Evolutionary conservation across 2,888 invertebrate genomes (phyloP), one percentile per base, ranked within the genome.

Genomic region (Euzetes globulus): DNA sequence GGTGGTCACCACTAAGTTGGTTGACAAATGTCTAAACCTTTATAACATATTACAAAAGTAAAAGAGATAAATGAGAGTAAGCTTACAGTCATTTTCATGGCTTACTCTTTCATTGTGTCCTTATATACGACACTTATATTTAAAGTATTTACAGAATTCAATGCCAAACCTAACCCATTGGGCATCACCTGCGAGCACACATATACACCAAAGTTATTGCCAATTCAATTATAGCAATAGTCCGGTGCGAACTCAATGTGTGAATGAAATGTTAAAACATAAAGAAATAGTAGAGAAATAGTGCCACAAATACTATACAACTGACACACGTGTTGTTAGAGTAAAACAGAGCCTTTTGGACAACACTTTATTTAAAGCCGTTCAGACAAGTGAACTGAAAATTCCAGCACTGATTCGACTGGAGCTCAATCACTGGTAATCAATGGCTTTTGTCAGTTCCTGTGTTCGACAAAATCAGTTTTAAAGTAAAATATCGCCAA

Each of bases 1-100:
- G 52, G 52, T 52, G 52, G 52, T 52, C 52, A 52, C 52, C 52
- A 52, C 52, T 52, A 52, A 52, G 52, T 52, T 47, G 47, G 47
- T 17, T 47, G 52, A 52, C 52, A 52, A 52, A 52, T 52, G 52
- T 52, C 52, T 19, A 52, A 52, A 52, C 6, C 52, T 52, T 52
- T 52, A 52, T n/a, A 52, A 52, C 52, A 7, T 5, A 52, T 19
- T 17, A 52, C 7, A 52, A 19, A 52, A 52, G 19, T 52, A n/a
- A 52, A 19, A 19, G 52, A 47, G 13, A 47, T 47, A 47, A 47
- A 47, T 47, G 47, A 47, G n/a, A 47, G n/a, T 47, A 47, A 13
- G 47, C n/a, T 47, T 47, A 47, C 33, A 33, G 33, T 33, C 33
- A 33, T 19, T 50, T 50, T 50, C 50, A 50, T 50, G 50, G 50